Evolutionary conservation across 1,140 invertebrate species (phyloP), one percentile per base, ranked within the genome.

Genomic region (Nixonia krombeini): DNA sequence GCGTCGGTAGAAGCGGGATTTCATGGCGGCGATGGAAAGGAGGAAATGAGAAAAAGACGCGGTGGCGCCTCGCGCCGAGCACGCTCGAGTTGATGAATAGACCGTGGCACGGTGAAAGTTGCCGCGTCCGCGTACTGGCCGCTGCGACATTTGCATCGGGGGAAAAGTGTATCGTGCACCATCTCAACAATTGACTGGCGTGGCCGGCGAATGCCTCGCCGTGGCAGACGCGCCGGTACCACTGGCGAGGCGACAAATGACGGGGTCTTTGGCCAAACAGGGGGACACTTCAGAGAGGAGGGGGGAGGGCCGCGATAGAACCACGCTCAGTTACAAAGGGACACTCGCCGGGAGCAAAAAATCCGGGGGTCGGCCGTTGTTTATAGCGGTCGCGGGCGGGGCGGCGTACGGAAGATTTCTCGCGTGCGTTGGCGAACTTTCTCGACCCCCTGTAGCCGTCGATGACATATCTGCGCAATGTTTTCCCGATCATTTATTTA

Each of bases 381-480:
- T 37, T 37, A 37, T 37, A 16, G 35, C 35, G 35, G 2, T 37
- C 12, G 35, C 1, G 6, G 1, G n/a, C 18, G 21, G 12, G 21
- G 21, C 31, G 17, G 16, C 6, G 46, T 23, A 23, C 8, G 23
- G 18, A 37, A 10, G 2, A 37, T 37, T 49, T 40, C 10, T 40
- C 2, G 17, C 25, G 12, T 9, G 57, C 53, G 47, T 62, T 45
- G 57, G 57, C 47, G 53, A 40, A 68, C 65, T 62, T 68, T 68
- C 57, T 57, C 52, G 65, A 53, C 65, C 52, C 57, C 65, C 57
- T 42, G 59, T 23, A 56, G 64, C 38, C 25, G 21, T 59, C 12
- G 10, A 7, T 51, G 56, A 61, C 45, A 37, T 67, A 57, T 61
- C 56, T 57, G 57, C 40, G 57, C 55, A 61, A 67, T 67, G 50